Base-by-base conservation (phyloP, 2,113 vertebrate genomes). In the Litocranius walleri region DNA sequence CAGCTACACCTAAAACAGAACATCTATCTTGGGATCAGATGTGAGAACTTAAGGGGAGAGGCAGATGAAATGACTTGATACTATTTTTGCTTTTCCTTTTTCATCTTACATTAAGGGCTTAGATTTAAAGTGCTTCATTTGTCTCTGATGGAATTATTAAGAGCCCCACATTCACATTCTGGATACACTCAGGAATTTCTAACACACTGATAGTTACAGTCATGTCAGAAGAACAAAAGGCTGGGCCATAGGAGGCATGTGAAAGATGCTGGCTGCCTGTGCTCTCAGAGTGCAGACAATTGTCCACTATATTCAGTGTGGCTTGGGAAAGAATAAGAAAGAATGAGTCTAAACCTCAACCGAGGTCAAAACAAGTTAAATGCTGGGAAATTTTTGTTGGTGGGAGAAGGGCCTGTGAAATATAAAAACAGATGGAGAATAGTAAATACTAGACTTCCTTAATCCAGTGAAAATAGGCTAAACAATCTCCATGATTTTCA, bases 201-300 rank as follows among this genome's bases (percentile, higher is more conserved):
- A 81, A 81, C 62, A 80, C 33, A 80, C 36, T 80, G 19, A 80
- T 33, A 59, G 56, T 56, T 78, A 93, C 56, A 78, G 88, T 81
- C 59, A 16, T 27, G 40, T n/a, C 81, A 89, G n/a, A 62, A 67
- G 78, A 91, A 95, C 96, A 98, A 92, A 94, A 95, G 91, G 59
- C 61, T 57, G 16, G 23, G 61, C 88, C 77, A 64, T 25, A 13
- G 14, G 27, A 84, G 78, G 89, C 96, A 86, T 71, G 83, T 89
- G 95, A 95, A 78, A 50, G 62, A 86, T 12, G 83, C 7, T 48
- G 83, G 86, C 71, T 45, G 96, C 90, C 71, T 89, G 82, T 11
- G 50, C 50, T 91, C 85, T 90, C 77, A 78, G 94, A 52, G 64
- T 17, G 40, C 71, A 94, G 57, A 97, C 97, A 97, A 96, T 71